These are phyloP conservation scores for Grallaria varia DNA, from an alignment of 2,113 vertebrate species.

Conservation along the genomic window DNA sequence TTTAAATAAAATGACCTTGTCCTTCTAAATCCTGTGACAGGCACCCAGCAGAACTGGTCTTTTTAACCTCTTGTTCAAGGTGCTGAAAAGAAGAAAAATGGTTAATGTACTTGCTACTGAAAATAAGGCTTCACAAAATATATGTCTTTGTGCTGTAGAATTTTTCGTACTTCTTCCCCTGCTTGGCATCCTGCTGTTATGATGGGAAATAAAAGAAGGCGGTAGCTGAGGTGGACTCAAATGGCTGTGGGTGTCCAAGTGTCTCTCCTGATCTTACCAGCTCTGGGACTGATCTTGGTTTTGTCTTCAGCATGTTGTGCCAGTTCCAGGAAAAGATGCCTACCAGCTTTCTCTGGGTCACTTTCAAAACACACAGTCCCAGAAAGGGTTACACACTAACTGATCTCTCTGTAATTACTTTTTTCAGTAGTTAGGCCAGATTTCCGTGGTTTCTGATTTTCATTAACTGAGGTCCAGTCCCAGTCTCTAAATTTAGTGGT, in stretches of 20 bases:
- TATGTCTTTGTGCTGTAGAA: neutral
- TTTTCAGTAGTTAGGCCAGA: neutral
- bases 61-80: constrained; percentile 5
- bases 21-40: neutral
- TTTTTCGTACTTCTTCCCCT: neutral
- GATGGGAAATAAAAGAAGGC: neutral
- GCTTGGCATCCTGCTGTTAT: neutral
- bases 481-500: neutral
- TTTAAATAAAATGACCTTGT: constrained; percentile 25
- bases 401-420: neutral
- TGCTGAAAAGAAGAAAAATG: neutral
- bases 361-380: neutral
- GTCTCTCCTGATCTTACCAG: neutral
- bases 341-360: neutral
- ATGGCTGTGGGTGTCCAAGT: neutral
- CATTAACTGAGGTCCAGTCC: neutral
- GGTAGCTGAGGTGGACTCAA: neutral
- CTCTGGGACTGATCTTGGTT: neutral
- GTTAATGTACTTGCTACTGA: neutral
- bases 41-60: neutral
- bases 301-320: neutral
- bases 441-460: neutral
- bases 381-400: neutral
- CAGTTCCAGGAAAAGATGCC: neutral
- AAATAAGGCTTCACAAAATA: neutral